Conservation (phyloP, 1,140 invertebrate species). For the Drosophila subpulchrella region DNA sequence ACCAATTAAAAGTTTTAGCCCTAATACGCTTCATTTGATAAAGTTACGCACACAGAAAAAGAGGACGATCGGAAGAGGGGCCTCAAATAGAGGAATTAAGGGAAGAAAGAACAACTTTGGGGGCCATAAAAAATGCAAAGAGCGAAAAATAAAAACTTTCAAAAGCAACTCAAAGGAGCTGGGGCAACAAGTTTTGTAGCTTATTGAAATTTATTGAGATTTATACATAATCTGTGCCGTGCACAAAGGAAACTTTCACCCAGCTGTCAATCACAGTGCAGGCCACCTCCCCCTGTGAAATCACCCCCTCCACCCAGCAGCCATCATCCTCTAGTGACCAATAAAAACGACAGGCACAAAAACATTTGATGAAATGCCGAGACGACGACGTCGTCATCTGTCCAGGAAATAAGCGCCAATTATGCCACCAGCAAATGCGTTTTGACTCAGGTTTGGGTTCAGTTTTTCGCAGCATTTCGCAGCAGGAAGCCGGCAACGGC, state of each 20-base stretch:
- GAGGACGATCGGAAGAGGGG: conserved; percentile 7
- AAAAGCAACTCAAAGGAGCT: conserved; percentile 30
- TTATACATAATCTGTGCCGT: conserved; percentile 73
- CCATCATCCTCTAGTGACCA: conserved; percentile 71
- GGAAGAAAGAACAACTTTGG: conserved; percentile 53
- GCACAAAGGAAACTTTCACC: conserved; percentile 50
- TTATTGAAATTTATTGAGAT: conserved; percentile 83
- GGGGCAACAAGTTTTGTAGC: conserved; percentile 52
- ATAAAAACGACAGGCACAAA: conserved; percentile 73
- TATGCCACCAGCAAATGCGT: conserved; percentile 82
- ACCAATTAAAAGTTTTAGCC: conserved; percentile 81
- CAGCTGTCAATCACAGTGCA: conserved; percentile 76
- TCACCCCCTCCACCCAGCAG: too few species aligned
- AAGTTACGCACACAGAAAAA: conserved; percentile 58
- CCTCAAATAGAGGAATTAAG: conserved; percentile 57
- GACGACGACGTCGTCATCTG: conserved; percentile 67
- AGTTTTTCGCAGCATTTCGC: conserved; percentile 25
- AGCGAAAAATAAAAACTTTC: conserved; percentile 36
- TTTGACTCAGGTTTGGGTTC: conserved; percentile 40
- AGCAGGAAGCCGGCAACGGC: conserved; percentile 70
- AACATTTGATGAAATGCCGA: conserved; percentile 75
- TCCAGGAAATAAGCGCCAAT: conserved; percentile 83
- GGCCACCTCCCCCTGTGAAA: background rate
- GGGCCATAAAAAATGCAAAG: conserved; percentile 35
- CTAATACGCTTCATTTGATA: conserved; percentile 83